phyloP scores from a whole-genome alignment of 2,797 vertebrate genomes.

The Scolopax rusticola region DNA sequence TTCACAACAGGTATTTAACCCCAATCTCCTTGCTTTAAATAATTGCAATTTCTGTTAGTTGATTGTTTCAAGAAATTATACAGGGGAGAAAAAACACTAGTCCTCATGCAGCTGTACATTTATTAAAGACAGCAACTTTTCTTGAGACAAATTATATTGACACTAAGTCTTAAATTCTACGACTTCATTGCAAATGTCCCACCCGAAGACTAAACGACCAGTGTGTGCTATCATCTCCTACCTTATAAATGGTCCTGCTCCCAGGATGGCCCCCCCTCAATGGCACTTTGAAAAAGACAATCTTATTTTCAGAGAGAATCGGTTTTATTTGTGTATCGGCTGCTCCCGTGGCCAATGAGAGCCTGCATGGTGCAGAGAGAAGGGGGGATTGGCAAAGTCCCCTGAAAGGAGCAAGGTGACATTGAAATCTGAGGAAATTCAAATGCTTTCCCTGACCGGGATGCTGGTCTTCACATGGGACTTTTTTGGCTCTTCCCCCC shows the following conservation, averaged over 20 bases:
- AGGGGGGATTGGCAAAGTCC: constrained; percentile 48
- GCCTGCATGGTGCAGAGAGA: background rate
- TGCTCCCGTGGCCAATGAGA: constrained; percentile 73
- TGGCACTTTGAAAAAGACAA: constrained; percentile 56
- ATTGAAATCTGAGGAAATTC: constrained; percentile 72
- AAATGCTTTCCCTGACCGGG: constrained; percentile 1
- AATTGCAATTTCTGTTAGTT: background rate
- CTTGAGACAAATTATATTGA: constrained; percentile 12
- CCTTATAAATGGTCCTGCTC: constrained; percentile 71
- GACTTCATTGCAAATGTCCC: background rate
- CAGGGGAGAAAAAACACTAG: background rate
- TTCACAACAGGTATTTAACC: background rate
- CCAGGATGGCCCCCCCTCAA: constrained; percentile 47
- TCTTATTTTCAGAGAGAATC: constrained; percentile 33
- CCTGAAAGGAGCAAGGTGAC: constrained; percentile 45
- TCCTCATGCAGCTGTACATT: background rate
- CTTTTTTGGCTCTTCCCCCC: background rate
- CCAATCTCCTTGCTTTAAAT: background rate
- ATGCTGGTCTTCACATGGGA: background rate
- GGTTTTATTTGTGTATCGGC: constrained; percentile 61
- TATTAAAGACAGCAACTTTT: background rate
- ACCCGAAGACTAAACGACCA: constrained; percentile 19
- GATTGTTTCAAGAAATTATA: constrained; percentile 6
- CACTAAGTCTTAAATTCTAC: background rate
- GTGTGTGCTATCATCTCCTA: constrained; percentile 64